Percentiles rank a stretch among this genome's conserved stretches.
phyloP scores from a whole-genome alignment of 2,113 vertebrate species.

The Ailuropoda melanoleuca region DNA sequence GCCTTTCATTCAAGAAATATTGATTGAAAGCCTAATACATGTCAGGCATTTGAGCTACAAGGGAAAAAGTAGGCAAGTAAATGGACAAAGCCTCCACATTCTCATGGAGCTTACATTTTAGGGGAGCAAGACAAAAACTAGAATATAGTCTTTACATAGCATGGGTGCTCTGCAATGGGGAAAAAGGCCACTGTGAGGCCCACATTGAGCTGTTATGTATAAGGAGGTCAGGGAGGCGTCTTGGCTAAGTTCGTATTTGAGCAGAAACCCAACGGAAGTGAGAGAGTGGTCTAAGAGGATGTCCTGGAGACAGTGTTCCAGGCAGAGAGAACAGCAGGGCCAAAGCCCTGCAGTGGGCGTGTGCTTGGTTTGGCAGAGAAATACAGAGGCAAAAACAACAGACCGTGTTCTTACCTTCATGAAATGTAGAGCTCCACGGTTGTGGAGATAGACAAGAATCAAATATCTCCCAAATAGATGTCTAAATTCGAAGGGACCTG shows the following conservation, averaged over 20 bases:
- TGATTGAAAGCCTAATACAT: background rate
- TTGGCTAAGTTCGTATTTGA: background rate
- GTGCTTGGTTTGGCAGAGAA: background rate
- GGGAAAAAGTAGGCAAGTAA: background rate
- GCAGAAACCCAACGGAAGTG: background rate
- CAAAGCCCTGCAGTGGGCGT: background rate
- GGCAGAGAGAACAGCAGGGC: background rate
- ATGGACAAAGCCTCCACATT: background rate
- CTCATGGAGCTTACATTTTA: background rate
- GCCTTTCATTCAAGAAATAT: background rate
- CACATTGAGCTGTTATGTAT: background rate
- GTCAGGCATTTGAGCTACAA: background rate
- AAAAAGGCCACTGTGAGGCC: fast-evolving
- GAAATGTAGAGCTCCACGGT: background rate
- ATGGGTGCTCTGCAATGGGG: no score
- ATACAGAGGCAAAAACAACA: background rate
- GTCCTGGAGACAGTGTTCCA: background rate
- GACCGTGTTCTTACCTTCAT: background rate
- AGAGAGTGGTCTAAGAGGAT: background rate
- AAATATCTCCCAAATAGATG: background rate
- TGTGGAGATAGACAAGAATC: background rate
- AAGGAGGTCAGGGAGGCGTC: background rate
- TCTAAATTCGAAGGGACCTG: background rate
- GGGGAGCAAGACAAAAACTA: background rate
- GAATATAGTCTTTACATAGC: background rate